These are phyloP conservation scores for Caerostris darwini DNA, from an alignment of 1,140 invertebrate species.

Conservation along the genomic window DNA sequence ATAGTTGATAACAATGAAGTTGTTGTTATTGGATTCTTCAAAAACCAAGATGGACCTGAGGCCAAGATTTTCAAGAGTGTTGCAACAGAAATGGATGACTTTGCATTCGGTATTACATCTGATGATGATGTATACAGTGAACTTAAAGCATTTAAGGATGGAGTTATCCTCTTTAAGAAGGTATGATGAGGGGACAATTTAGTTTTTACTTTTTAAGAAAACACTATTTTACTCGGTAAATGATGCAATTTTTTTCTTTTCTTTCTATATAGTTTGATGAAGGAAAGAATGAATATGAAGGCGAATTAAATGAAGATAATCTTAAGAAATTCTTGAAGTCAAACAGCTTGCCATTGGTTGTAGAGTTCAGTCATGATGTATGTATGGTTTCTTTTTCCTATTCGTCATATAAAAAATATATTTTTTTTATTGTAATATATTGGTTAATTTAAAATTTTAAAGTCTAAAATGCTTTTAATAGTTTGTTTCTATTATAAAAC, in stretches of 20 bases:
- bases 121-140: constrained; percentile 89
- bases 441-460: no score
- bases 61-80: constrained; percentile 93
- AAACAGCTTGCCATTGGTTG: constrained; percentile 94
- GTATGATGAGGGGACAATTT: constrained; percentile 82
- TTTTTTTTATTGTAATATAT: no score
- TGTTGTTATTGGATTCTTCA: constrained; percentile 96
- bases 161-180: constrained; percentile 94
- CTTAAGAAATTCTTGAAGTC: constrained; percentile 92
- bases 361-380: constrained; percentile 97
- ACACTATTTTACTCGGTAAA: background rate
- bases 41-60: constrained; percentile 88
- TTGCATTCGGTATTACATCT: constrained; percentile 92
- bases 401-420: no score
- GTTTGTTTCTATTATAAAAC: no score
- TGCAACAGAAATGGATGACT: constrained; percentile 91
- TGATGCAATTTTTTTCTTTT: background rate
- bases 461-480: no score
- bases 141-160: constrained; percentile 88
- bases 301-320: constrained; percentile 86
- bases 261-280: constrained; percentile 92
- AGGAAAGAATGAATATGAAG: constrained; percentile 90
- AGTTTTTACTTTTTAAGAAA: background rate
- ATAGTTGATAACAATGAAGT: constrained; percentile 91
- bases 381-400: constrained; percentile 8